A percentile compares a stretch with the other conserved stretches of the same genome.
These are phyloP conservation scores for Leucoraja ocellata DNA, from an alignment of 2,797 vertebrate genomes.

Conservation along the genomic window DNA sequence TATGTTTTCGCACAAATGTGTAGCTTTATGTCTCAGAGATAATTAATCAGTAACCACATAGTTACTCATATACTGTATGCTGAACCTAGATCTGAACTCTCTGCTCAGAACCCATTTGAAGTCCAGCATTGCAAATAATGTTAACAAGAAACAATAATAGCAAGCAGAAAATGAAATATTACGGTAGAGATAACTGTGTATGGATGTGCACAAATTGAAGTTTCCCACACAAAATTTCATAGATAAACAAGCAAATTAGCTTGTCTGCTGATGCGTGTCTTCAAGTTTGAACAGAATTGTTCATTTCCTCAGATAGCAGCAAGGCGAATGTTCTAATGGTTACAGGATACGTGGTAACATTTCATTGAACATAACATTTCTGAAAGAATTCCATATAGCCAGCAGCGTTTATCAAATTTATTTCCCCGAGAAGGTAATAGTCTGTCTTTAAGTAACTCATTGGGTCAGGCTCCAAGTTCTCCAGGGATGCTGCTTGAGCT, in stretches of 20 bases:
- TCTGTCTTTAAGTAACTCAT: no score
- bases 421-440: no score
- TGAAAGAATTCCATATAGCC: not conserved
- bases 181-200: not conserved
- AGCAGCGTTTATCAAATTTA: not conserved
- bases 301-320: not conserved
- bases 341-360: no score
- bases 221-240: not conserved
- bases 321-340: not conserved
- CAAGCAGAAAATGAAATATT: not conserved
- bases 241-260: not conserved
- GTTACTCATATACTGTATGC: no score
- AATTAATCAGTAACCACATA: not conserved
- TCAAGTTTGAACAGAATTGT: not conserved
- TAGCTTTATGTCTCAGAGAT: conserved; percentile 26
- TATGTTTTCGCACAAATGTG: conserved; percentile 20
- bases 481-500: no score
- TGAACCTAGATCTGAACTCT: not conserved
- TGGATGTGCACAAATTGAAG: not conserved
- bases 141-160: not conserved
- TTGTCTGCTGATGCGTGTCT: not conserved
- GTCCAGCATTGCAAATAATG: not conserved
- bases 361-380: no score
- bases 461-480: no score
- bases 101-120: not conserved